Evolutionary conservation across 2,888 invertebrate genomes (phyloP).

Genomic region (Diadegma fenestrale): DNA sequence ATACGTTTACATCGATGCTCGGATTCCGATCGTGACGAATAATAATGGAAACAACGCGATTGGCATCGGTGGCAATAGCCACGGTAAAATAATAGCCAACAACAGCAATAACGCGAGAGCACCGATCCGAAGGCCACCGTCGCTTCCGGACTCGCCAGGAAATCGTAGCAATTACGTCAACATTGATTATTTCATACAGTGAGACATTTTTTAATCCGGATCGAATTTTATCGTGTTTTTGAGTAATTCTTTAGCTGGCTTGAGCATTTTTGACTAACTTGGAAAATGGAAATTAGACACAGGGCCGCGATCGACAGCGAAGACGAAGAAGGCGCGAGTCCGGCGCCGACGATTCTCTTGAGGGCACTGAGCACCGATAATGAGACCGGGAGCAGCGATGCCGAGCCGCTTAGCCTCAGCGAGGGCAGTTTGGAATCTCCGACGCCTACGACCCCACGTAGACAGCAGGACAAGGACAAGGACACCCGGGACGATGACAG

Average conservation of each 20-base stretch:
- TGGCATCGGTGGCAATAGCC: slow-evolving; percentile 58
- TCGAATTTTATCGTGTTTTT: neutral
- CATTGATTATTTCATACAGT: slow-evolving; percentile 96
- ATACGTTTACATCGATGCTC: slow-evolving; percentile 91
- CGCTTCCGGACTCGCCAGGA: slow-evolving; percentile 91
- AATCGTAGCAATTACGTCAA: slow-evolving; percentile 95
- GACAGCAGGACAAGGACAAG: slow-evolving; percentile 84
- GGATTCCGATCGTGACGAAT: slow-evolving; percentile 84
- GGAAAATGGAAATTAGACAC: slow-evolving; percentile 74
- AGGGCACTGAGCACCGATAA: slow-evolving; percentile 83
- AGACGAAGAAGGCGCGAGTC: slow-evolving; percentile 83
- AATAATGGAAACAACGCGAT: slow-evolving; percentile 74
- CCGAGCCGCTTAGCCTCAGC: slow-evolving; percentile 83
- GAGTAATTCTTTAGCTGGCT: too few species aligned
- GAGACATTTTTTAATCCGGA: slow-evolving; percentile 81
- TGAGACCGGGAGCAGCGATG: slow-evolving; percentile 84
- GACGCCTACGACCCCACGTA: slow-evolving; percentile 83
- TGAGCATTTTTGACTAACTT: too few species aligned
- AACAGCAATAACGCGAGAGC: slow-evolving; percentile 73
- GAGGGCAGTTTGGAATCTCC: slow-evolving; percentile 84
- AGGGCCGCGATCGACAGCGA: slow-evolving; percentile 83
- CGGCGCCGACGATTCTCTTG: slow-evolving; percentile 82
- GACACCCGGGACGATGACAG: slow-evolving; percentile 91
- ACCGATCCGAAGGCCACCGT: slow-evolving; percentile 84
- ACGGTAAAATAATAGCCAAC: slow-evolving; percentile 59